Evolutionary conservation across 2,888 invertebrate genomes (phyloP).

Genomic region (Byasa hedistus): DNA sequence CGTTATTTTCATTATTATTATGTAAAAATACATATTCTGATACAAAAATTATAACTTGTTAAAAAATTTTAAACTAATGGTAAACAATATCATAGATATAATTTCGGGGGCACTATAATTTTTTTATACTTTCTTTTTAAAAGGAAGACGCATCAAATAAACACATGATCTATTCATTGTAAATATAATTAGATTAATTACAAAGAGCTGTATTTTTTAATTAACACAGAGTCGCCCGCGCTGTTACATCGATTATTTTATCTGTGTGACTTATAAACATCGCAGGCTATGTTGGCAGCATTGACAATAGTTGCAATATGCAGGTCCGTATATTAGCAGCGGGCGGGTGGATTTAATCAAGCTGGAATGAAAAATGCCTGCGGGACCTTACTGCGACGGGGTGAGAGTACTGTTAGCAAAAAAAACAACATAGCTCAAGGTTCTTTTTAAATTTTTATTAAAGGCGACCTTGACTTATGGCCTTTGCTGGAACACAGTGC

Average conservation of each 20-base stretch:
- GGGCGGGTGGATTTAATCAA: conserved; percentile 71
- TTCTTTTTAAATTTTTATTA: too few species aligned
- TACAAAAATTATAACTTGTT: too few species aligned
- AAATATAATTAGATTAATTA: not conserved
- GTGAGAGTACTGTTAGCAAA: conserved; percentile 45
- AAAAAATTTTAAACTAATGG: too few species aligned
- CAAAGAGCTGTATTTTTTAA: conserved; percentile 3
- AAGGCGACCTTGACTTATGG: too few species aligned
- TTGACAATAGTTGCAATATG: conserved; percentile 46
- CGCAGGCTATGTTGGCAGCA: conserved; percentile 24
- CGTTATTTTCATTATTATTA: too few species aligned
- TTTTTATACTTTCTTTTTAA: too few species aligned
- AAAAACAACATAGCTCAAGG: conserved; percentile 20
- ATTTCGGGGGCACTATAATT: too few species aligned
- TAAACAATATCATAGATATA: too few species aligned
- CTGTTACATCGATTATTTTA: conserved; percentile 4
- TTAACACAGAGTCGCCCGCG: not conserved
- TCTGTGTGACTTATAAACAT: conserved; percentile 10
- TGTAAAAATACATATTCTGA: too few species aligned
- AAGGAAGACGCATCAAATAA: too few species aligned
- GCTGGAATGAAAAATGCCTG: conserved; percentile 74
- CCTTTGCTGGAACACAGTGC: too few species aligned
- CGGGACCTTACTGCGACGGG: conserved; percentile 51
- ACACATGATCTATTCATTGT: not conserved
- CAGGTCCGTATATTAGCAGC: conserved; percentile 62